These are phyloP conservation scores for Eurypyga helias DNA, from an alignment of 2,113 vertebrate species.

Conservation along the genomic window DNA sequence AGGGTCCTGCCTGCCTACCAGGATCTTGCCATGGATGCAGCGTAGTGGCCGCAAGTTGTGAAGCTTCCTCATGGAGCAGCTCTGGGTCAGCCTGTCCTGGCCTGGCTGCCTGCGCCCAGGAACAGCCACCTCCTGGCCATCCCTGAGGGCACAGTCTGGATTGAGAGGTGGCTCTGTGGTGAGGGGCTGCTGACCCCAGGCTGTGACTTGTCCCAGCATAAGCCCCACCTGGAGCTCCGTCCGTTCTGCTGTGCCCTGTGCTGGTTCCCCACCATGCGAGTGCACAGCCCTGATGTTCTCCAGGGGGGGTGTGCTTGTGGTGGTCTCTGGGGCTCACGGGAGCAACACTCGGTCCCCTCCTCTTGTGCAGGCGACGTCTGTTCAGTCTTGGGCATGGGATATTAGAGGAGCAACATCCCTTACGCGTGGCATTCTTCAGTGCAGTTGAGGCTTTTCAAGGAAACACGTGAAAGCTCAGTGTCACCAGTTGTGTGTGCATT, in stretches of 20 bases:
- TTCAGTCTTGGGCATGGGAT: accelerated
- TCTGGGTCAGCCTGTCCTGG: not conserved
- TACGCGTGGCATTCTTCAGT: accelerated
- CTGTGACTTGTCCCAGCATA: not conserved
- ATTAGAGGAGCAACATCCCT: accelerated
- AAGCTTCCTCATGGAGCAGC: not conserved
- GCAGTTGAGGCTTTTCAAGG: not conserved
- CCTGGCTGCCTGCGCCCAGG: not conserved
- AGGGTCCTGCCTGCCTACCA: too few species aligned
- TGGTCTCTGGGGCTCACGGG: not conserved
- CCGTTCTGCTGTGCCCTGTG: not conserved
- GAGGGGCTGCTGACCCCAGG: not conserved
- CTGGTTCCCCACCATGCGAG: not conserved
- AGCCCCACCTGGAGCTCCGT: not conserved
- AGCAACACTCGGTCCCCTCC: not conserved
- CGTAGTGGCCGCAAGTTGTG: accelerated
- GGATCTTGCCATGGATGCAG: not conserved
- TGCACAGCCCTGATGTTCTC: too few species aligned
- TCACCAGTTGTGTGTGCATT: not conserved
- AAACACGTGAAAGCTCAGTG: not conserved
- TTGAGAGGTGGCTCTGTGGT: accelerated
- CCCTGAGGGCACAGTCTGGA: not conserved
- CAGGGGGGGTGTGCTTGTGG: not conserved
- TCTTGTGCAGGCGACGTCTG: not conserved
- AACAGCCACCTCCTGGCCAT: too few species aligned